phyloP scores from a whole-genome alignment of 2,797 vertebrate species.

The Todus mexicanus region DNA sequence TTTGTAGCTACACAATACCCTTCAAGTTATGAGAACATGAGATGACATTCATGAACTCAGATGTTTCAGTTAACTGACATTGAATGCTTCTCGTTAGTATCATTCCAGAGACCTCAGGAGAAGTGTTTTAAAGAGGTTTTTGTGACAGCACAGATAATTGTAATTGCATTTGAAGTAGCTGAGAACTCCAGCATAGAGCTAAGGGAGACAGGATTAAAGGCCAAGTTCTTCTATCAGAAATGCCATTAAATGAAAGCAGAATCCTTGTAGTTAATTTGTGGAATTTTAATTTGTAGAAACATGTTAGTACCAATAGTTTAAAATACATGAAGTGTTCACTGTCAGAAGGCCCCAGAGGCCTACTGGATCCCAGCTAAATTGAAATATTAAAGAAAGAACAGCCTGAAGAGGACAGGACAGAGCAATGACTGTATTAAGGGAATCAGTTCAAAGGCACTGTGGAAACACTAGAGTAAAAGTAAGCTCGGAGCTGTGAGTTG shows the following conservation, averaged over 20 bases:
- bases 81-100: neutral
- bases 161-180: neutral
- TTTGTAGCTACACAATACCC: neutral
- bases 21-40: neutral
- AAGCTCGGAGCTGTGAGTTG: neutral
- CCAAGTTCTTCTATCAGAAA: conserved; percentile 25
- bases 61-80: neutral
- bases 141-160: conserved; percentile 3
- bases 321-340: neutral
- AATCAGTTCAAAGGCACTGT: conserved; percentile 31
- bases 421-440: neutral
- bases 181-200: neutral
- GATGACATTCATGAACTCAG: neutral
- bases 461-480: neutral
- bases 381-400: conserved; percentile 45
- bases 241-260: conserved; percentile 24
- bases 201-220: conserved; percentile 36
- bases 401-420: neutral
- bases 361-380: conserved; percentile 10
- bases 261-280: neutral
- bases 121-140: conserved; percentile 21
- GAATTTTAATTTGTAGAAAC: conserved; percentile 41
- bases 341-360: neutral
- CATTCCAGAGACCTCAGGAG: neutral
- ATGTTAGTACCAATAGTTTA: neutral